Base-by-base conservation (phyloP, 2,888 invertebrate genomes). In the Stenichneumon culpator region DNA sequence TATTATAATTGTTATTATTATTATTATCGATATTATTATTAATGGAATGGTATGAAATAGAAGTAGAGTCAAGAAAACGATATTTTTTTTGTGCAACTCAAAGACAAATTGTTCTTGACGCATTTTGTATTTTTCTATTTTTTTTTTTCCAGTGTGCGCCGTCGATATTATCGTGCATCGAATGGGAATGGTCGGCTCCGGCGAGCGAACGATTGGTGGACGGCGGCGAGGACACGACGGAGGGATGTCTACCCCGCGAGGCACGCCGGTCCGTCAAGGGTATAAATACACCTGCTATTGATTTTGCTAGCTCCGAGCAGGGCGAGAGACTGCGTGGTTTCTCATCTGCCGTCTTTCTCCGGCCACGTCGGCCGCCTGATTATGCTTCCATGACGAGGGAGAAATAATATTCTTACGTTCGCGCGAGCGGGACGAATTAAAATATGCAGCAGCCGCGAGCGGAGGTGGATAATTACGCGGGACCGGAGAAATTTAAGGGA, bases 251-350 rank as follows among this genome's bases (percentile, higher is more conserved):
- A 75, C 57, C 80, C 77, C 72, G 44, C 63, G 67, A 57, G 60
- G 68, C 73, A 81, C 57, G 69, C 50, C 73, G 73, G 73, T 74
- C 81, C 78, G 78, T 73, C 72, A 65, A 73, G 81, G 73, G 72
- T 84, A 84, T 84, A 84, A 84, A 84, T 84, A 84, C 81, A 84
- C 84, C 81, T 81, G 81, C 72, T 81, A 84, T 84, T 84, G 84
- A 84, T 84, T 84, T 84, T 84, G 81, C 60, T 74, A 47, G 81
- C 77, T 78, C 14, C 68, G 72, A 78, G 78, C 81, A 44, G 44
- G 36, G 60, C 75, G 72, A 80, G 73, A 84, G 78, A 72, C 52
- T 44, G 77, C 44, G 72, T 70, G 65, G 69, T 70, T 80, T 80
- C 67, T 80, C 75, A 50, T 68, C 57, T 60, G 60, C 36, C 28